Evolutionary conservation across 2,888 invertebrate genomes (phyloP).

Genomic region (Eurois occulta): DNA sequence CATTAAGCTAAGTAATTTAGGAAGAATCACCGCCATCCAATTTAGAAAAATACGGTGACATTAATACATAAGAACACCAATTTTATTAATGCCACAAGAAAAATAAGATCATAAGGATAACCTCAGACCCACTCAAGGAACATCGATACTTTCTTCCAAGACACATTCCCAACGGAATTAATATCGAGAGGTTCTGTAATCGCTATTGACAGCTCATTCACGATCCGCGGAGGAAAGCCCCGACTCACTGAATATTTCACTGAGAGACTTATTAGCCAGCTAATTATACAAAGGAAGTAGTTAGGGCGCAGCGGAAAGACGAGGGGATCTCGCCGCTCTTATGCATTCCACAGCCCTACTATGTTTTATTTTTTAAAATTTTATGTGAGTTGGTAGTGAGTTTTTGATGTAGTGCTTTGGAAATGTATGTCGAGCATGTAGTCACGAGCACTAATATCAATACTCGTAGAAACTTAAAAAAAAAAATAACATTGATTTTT

Average conservation of each 20-base stretch:
- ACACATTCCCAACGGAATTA: constrained; percentile 68
- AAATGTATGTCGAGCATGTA: not conserved
- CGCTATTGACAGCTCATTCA: constrained; percentile 83
- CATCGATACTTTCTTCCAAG: constrained; percentile 54
- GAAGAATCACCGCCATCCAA: not conserved
- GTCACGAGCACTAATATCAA: not conserved
- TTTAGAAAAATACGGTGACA: not conserved
- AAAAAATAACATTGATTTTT: not conserved
- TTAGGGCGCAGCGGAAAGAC: constrained; percentile 73
- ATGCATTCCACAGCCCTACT: constrained; percentile 45
- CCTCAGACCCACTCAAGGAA: constrained; percentile 37
- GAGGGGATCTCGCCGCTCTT: constrained; percentile 62
- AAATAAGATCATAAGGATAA: constrained; percentile 16
- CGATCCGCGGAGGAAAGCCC: constrained; percentile 67
- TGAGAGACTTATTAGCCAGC: constrained; percentile 85
- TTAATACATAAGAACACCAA: constrained; percentile 12
- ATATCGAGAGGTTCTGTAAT: constrained; percentile 76
- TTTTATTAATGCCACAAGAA: constrained; percentile 15
- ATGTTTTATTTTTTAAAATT: constrained; percentile 29
- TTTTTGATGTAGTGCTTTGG: constrained; percentile 1
- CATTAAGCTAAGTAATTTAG: not conserved
- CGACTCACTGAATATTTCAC: constrained; percentile 83
- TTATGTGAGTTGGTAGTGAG: not conserved
- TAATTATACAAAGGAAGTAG: constrained; percentile 89
- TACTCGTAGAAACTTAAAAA: too few relatives aligned